Evolutionary conservation across 2,113 vertebrate genomes (phyloP).

Genomic region (Platichthys flesus): DNA sequence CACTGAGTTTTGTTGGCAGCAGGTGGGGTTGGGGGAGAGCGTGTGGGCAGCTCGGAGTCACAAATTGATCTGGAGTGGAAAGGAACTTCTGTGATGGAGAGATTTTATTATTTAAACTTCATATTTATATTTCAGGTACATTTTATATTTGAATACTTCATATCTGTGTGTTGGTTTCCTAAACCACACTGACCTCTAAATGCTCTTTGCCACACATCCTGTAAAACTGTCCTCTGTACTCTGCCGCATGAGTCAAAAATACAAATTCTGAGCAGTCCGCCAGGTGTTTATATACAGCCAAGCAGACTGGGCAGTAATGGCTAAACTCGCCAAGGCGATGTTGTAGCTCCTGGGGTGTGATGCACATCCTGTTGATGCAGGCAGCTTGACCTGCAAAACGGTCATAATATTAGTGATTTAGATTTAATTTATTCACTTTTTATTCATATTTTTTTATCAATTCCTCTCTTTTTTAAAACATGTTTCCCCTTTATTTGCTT

Average conservation of each 20-base stretch:
- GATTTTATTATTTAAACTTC: background rate
- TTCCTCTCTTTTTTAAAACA: no score
- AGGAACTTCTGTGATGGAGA: conserved; percentile 87
- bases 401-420: background rate
- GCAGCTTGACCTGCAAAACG: conserved; percentile 86
- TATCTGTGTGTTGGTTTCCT: background rate
- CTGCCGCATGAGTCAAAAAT: conserved; percentile 86
- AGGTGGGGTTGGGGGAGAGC: conserved; percentile 83
- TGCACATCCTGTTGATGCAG: conserved; percentile 87
- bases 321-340: conserved; percentile 88
- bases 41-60: conserved; percentile 84
- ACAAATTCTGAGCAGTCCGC: conserved; percentile 83
- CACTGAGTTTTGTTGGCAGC: conserved; percentile 86
- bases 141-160: background rate
- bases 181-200: conserved; percentile 80
- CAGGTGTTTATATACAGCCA: conserved; percentile 87
- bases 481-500: background rate
- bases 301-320: conserved; percentile 91
- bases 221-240: conserved; percentile 90
- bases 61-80: conserved; percentile 86
- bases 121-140: background rate
- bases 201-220: conserved; percentile 88
- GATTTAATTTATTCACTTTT: background rate
- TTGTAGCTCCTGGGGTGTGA: conserved; percentile 87
- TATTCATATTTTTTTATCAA: no score